Conservation (phyloP, 2,113 vertebrate species). For the Carassius gibelio region DNA sequence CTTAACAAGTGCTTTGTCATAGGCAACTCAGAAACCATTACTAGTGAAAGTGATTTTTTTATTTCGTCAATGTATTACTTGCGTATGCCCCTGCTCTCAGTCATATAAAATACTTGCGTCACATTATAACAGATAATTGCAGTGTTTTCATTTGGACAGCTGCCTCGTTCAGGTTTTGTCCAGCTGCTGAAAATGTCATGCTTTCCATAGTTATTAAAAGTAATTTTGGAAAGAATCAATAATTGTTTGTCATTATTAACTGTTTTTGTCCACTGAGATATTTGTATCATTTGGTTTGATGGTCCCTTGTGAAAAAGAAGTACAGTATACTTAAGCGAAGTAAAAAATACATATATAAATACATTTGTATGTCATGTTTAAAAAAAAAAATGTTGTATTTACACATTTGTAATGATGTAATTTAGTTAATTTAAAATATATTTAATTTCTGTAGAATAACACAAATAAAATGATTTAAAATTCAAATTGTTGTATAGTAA, state of each 20-base stretch:
- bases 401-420: background rate
- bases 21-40: background rate
- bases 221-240: background rate
- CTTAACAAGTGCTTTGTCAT: background rate
- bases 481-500: no score
- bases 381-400: no score
- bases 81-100: background rate
- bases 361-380: background rate
- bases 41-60: background rate
- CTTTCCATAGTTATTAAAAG: background rate
- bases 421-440: background rate
- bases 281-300: background rate
- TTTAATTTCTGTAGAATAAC: background rate
- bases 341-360: background rate
- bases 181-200: background rate
- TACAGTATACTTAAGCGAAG: background rate
- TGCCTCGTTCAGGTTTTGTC: background rate
- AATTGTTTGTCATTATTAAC: background rate
- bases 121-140: background rate
- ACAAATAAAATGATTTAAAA: background rate
- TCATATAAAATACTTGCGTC: background rate
- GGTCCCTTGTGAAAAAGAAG: background rate
- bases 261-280: background rate
- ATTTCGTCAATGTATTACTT: background rate
- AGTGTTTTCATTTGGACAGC: background rate